A percentile compares a stretch with the other conserved stretches of the same genome.
phyloP scores from a whole-genome alignment of 1,140 invertebrate species.

The Coptotermes formosanus region DNA sequence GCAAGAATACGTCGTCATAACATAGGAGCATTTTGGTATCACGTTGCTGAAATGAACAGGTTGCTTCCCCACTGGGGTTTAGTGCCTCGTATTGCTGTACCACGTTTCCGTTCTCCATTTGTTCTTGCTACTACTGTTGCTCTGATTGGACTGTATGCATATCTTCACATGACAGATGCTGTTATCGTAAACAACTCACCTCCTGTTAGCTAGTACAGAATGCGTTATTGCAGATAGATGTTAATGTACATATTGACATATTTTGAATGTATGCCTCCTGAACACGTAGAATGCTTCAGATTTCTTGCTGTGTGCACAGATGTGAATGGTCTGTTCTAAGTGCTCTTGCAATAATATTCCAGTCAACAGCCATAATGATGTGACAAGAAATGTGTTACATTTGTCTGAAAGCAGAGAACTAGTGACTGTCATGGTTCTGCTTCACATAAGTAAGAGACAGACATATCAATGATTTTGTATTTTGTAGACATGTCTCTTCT shows the following conservation, averaged over 20 bases:
- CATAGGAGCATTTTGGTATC: neutral
- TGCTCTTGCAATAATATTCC: neutral
- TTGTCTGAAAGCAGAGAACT: no score
- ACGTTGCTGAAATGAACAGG: neutral
- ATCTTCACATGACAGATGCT: slow-evolving; percentile 35
- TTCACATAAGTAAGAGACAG: no score
- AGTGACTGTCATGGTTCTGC: no score
- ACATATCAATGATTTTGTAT: no score
- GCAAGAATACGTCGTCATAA: neutral
- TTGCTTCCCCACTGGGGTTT: slow-evolving; percentile 27
- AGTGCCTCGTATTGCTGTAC: slow-evolving; percentile 57
- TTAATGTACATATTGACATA: neutral
- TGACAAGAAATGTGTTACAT: no score
- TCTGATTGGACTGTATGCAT: slow-evolving; percentile 53
- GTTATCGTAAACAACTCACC: neutral
- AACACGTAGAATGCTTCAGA: neutral
- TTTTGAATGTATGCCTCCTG: neutral
- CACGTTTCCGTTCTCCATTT: slow-evolving; percentile 42
- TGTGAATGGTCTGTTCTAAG: neutral
- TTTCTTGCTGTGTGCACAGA: neutral
- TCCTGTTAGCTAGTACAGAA: slow-evolving; percentile 24
- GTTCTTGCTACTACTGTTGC: slow-evolving; percentile 53
- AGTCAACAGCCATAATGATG: neutral
- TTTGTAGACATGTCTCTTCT: no score
- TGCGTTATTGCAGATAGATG: neutral